Evolutionary conservation across 2,888 invertebrate species (phyloP).

Genomic region (Tipula helvola): DNA sequence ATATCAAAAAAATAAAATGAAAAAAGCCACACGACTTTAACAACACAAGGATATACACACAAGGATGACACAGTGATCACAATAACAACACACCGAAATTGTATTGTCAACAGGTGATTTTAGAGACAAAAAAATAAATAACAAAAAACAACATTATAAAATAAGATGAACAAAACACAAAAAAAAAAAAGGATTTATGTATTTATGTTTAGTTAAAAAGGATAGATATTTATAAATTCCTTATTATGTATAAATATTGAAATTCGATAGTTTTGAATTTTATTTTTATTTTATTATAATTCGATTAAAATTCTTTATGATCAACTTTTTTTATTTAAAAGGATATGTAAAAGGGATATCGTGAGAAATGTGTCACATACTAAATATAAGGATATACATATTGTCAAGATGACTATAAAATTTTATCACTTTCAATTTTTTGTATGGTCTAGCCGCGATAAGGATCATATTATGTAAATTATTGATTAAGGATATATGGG

Average conservation of each 20-base stretch:
- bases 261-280: background rate
- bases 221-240: background rate
- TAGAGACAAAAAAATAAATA: too few species aligned
- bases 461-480: background rate
- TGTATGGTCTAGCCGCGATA: background rate
- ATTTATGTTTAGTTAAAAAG: background rate
- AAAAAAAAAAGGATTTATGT: background rate
- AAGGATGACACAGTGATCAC: background rate
- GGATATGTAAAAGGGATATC: background rate
- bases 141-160: background rate
- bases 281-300: background rate
- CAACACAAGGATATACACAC: background rate
- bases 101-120: background rate
- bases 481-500: background rate
- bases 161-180: background rate
- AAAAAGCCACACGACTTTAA: background rate
- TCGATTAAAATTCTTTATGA: background rate
- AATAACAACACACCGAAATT: background rate
- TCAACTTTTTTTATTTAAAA: background rate
- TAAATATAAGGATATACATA: background rate
- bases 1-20: background rate
- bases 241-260: background rate
- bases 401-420: background rate
- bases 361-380: background rate
- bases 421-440: background rate